phyloP scores from a whole-genome alignment of 2,888 invertebrate species.

The Orchesellides sinensis region DNA sequence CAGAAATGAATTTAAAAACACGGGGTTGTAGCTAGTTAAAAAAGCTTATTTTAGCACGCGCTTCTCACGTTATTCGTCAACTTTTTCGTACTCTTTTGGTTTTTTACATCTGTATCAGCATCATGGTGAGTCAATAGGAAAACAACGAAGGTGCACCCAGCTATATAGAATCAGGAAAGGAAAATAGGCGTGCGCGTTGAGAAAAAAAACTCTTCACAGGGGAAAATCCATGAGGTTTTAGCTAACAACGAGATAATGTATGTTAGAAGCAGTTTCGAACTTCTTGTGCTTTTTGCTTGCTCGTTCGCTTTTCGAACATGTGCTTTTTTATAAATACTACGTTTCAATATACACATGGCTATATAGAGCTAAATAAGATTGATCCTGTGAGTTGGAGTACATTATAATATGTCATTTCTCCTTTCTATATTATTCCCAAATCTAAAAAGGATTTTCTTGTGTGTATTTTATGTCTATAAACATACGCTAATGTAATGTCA shows the following conservation, averaged over 20 bases:
- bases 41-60: slow-evolving; percentile 67
- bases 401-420: background rate
- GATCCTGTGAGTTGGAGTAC: slow-evolving; percentile 1
- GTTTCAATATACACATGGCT: too few species aligned
- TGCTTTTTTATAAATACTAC: too few species aligned
- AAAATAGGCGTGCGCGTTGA: slow-evolving; percentile 47
- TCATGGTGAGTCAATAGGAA: slow-evolving; percentile 26
- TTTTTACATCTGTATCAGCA: slow-evolving; percentile 11
- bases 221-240: too few species aligned
- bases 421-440: background rate
- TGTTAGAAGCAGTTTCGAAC: background rate
- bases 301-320: slow-evolving; percentile 22
- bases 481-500: too few species aligned
- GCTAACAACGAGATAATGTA: too few species aligned
- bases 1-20: slow-evolving; percentile 4
- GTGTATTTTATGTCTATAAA: too few species aligned
- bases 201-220: slow-evolving; percentile 36
- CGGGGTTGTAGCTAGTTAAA: slow-evolving; percentile 16
- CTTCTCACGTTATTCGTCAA: slow-evolving; percentile 43
- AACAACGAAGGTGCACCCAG: slow-evolving; percentile 57
- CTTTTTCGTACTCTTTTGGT: background rate
- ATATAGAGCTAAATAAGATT: background rate
- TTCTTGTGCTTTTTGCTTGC: background rate
- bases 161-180: slow-evolving; percentile 55
- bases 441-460: too few species aligned